Conservation (phyloP, 1,140 invertebrate species). For the Holcopasites calliopsidis region DNA sequence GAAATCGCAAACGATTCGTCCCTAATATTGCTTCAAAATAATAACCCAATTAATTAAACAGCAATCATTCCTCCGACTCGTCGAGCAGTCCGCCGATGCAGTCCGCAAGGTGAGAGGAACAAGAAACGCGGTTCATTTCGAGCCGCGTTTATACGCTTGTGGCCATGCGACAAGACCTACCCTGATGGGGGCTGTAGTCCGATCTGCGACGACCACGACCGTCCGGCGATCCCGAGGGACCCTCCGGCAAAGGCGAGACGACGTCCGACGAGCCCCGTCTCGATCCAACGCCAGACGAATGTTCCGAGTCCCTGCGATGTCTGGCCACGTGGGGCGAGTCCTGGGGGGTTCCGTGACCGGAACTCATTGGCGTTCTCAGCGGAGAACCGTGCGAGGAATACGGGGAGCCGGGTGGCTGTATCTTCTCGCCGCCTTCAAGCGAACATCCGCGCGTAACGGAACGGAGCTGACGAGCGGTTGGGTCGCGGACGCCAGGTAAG, state of each 20-base stretch:
- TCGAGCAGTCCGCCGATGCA: too few relatives aligned
- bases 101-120: too few relatives aligned
- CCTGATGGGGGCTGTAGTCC: slow-evolving; percentile 71
- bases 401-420: slow-evolving; percentile 62
- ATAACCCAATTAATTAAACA: too few relatives aligned
- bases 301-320: slow-evolving; percentile 71
- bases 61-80: too few relatives aligned
- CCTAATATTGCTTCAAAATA: too few relatives aligned
- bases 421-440: slow-evolving; percentile 70
- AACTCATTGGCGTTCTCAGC: slow-evolving; percentile 70
- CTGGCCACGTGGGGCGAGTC: slow-evolving; percentile 69
- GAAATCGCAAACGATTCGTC: too few relatives aligned
- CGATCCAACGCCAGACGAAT: slow-evolving; percentile 56
- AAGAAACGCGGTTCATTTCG: too few relatives aligned
- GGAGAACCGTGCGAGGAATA: slow-evolving; percentile 70
- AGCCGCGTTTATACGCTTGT: neutral
- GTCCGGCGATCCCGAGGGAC: slow-evolving; percentile 66
- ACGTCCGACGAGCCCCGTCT: slow-evolving; percentile 67
- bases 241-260: slow-evolving; percentile 64
- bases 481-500: slow-evolving; percentile 27
- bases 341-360: slow-evolving; percentile 69
- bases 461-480: slow-evolving; percentile 5
- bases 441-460: slow-evolving; percentile 53
- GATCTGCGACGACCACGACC: slow-evolving; percentile 64
- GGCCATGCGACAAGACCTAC: slow-evolving; percentile 57